phyloP scores from a whole-genome alignment of 2,888 invertebrate genomes.

The Agrotis clavis region DNA sequence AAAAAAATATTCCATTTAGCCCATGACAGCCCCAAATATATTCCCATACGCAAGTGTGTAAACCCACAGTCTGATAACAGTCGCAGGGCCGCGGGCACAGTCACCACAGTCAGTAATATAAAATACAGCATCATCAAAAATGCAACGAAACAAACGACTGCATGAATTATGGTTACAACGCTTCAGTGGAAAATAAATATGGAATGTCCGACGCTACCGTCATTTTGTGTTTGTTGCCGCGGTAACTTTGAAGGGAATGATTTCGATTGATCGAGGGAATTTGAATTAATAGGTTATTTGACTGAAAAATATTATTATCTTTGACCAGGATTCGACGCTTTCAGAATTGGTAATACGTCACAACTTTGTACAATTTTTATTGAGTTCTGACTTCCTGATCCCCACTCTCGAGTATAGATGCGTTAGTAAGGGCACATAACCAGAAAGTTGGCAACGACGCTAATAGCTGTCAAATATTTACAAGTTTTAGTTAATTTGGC shows the following conservation, averaged over 20 bases:
- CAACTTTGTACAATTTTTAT: too few species aligned
- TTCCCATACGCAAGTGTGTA: slow-evolving; percentile 35
- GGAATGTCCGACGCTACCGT: slow-evolving; percentile 50
- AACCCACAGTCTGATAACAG: slow-evolving; percentile 69
- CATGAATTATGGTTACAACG: slow-evolving; percentile 73
- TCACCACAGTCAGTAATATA: slow-evolving; percentile 74
- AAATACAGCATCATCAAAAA: slow-evolving; percentile 79
- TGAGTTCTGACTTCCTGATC: too few species aligned
- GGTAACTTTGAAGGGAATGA: slow-evolving; percentile 40
- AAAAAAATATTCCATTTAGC: slow-evolving; percentile 18
- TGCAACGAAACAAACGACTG: slow-evolving; percentile 75
- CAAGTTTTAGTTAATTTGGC: too few species aligned
- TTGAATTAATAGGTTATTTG: neutral
- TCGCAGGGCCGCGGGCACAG: slow-evolving; percentile 64
- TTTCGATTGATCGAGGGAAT: slow-evolving; percentile 36
- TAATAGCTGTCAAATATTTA: too few species aligned
- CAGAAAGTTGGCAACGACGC: too few species aligned
- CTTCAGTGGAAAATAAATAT: slow-evolving; percentile 74
- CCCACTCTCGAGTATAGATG: too few species aligned
- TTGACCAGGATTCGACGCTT: too few species aligned
- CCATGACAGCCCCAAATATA: slow-evolving; percentile 20
- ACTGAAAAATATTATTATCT: too few species aligned
- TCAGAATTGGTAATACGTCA: too few species aligned
- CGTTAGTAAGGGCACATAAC: too few species aligned
- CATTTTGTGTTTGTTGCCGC: slow-evolving; percentile 50